These are phyloP conservation scores for Allophyes oxyacanthae DNA, from an alignment of 2,888 invertebrate species.

Conservation along the genomic window DNA sequence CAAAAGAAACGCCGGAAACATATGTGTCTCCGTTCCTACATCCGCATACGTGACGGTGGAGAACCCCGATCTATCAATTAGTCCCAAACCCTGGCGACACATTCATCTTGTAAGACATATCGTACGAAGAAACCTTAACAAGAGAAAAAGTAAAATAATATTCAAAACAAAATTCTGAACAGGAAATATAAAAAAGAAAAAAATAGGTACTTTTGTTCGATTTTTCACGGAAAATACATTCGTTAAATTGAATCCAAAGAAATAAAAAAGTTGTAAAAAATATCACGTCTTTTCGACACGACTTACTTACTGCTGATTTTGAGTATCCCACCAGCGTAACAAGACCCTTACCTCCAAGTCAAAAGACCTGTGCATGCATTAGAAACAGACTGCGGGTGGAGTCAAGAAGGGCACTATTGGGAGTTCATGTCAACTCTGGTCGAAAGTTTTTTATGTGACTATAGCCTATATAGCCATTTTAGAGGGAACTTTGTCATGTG, in stretches of 20 bases:
- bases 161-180: background rate
- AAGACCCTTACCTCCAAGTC: background rate
- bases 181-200: background rate
- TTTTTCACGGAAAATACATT: background rate
- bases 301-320: too few species aligned
- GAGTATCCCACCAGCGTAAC: background rate
- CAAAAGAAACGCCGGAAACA: too few species aligned
- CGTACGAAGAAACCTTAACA: too few species aligned
- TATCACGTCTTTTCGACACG: background rate
- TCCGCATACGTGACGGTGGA: too few species aligned
- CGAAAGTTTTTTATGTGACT: background rate
- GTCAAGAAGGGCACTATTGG: background rate
- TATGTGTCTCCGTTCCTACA: too few species aligned
- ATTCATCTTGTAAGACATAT: too few species aligned
- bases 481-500: background rate
- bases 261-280: background rate
- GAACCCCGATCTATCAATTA: too few species aligned
- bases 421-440: background rate
- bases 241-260: background rate
- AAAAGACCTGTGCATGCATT: background rate
- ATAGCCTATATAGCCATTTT: background rate
- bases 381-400: background rate
- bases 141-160: too few species aligned
- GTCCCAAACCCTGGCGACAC: too few species aligned
- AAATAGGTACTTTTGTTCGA: too few species aligned